These are phyloP conservation scores for Meiosimyza platycephala DNA, from an alignment of 2,888 invertebrate species.

Conservation along the genomic window DNA sequence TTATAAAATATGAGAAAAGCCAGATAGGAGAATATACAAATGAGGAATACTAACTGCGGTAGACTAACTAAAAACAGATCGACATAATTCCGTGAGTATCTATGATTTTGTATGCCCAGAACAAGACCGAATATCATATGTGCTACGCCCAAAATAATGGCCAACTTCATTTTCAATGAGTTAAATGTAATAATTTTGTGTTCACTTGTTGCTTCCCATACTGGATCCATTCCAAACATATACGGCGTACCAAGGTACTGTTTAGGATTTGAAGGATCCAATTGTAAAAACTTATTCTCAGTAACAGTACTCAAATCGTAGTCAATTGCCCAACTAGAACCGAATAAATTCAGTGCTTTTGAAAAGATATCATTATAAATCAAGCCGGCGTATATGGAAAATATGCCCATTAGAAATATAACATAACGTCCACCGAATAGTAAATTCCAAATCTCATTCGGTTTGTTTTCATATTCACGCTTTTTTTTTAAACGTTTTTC, in stretches of 20 bases:
- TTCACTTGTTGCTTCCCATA: slow-evolving; percentile 78
- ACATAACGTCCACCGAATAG: slow-evolving; percentile 98
- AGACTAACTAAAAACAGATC: slow-evolving; percentile 84
- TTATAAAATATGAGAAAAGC: slow-evolving; percentile 90
- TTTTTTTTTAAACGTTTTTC: slow-evolving; percentile 72
- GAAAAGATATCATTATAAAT: slow-evolving; percentile 98
- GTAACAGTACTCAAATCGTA: slow-evolving; percentile 69
- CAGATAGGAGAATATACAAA: slow-evolving; percentile 89
- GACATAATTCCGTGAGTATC: slow-evolving; percentile 74
- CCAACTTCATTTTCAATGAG: slow-evolving; percentile 96
- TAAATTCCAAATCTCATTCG: slow-evolving; percentile 92
- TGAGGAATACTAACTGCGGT: slow-evolving; percentile 88
- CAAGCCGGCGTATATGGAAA: slow-evolving; percentile 96
- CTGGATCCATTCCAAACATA: slow-evolving; percentile 84
- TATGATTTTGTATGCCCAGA: slow-evolving; percentile 80
- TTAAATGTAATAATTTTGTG: slow-evolving; percentile 94
- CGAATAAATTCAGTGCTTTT: slow-evolving; percentile 91
- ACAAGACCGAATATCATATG: slow-evolving; percentile 96
- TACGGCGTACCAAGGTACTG: slow-evolving; percentile 69
- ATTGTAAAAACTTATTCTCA: slow-evolving; percentile 67
- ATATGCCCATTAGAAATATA: slow-evolving; percentile 94
- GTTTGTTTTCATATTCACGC: slow-evolving; percentile 66
- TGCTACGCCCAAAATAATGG: slow-evolving; percentile 89
- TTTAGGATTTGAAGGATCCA: slow-evolving; percentile 72
- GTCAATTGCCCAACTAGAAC: slow-evolving; percentile 81